phyloP scores from a whole-genome alignment of 2,888 invertebrate species.

The Beris chalybata region DNA sequence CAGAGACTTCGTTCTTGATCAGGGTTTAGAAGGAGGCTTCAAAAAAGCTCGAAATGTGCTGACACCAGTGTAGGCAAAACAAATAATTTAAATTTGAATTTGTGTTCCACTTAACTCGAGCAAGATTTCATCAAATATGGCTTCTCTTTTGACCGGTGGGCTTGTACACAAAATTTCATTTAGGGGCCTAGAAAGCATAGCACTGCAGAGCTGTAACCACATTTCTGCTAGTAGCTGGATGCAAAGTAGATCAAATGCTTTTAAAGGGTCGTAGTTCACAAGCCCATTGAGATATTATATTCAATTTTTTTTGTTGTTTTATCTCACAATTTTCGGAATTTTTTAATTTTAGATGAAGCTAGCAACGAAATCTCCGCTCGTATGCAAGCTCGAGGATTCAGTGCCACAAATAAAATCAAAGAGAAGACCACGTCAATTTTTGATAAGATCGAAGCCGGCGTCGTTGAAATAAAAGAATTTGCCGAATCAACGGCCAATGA shows the following conservation, averaged over 20 bases:
- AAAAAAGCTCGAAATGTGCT: no score
- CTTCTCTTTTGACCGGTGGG: no score
- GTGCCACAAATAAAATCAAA: constrained; percentile 48
- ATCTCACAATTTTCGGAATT: neutral
- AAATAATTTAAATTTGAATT: no score
- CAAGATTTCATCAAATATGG: no score
- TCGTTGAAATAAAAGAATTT: constrained; percentile 52
- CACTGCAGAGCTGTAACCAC: no score
- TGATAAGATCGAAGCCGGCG: constrained; percentile 54
- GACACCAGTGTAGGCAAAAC: no score
- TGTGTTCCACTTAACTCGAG: no score
- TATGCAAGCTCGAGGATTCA: constrained; percentile 51
- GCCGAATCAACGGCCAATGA: constrained; percentile 52
- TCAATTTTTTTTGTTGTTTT: neutral
- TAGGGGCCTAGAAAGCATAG: no score
- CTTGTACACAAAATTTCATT: no score
- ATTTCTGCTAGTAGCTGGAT: neutral
- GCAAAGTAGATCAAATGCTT: neutral
- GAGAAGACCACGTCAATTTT: constrained; percentile 55
- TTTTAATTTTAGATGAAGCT: constrained; percentile 50
- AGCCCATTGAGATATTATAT: neutral
- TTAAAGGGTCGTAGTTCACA: neutral
- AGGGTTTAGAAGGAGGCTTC: no score
- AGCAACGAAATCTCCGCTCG: constrained; percentile 52
- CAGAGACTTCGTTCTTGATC: no score